Base-by-base conservation (phyloP, 2,113 vertebrate species). In the Hippotragus niger region DNA sequence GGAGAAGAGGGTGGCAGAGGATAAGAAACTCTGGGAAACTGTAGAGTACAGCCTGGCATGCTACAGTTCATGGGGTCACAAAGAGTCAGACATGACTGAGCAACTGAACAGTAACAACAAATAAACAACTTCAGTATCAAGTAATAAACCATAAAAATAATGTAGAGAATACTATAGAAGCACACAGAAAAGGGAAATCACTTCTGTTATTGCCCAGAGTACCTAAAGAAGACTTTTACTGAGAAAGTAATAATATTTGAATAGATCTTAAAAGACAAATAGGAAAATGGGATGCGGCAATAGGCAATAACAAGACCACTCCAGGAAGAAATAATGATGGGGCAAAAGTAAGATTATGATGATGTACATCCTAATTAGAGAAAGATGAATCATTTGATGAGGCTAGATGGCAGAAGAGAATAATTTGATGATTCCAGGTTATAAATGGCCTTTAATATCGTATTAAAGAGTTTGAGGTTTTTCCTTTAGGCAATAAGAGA, bases 91-190 rank as follows among this genome's bases (percentile, higher is more conserved):
- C 71, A 74, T 74, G 71, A 43, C 71, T 74, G n/a, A 43, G 36
- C 21, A 40, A 74, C 36, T 74, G 36, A 43, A 74, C 71, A 74
- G n/a, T 71, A 71, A 74, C 71, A 74, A 43, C 36, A 74, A 82
- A 95, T 87, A 93, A 91, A 55, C 5, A 31, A 78, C 93, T 91
- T 89, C 12, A 76, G 13, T 80, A 52, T 47, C 33, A 95, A 96
- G 23, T 62, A 90, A 87, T 80, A 86, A 25, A 82, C 29, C 31
- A 90, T 87, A 64, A 95, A 96, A 98, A 64, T 78, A 84, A 74
- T 62, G 7, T 84, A 43, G 53, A 90, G 67, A 86, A 55, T 85
- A 11, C 21, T 76, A 58, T 1, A 55, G 43, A 40, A 64, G 50
- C 29, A 71, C n/a, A 83, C 10, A 92, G 40, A 90, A 87, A 71